A percentile compares a stretch with the other conserved stretches of the same genome.
Evolutionary conservation across 2,113 vertebrate genomes (phyloP).

Genomic region (Phalacrocorax brasilianus): DNA sequence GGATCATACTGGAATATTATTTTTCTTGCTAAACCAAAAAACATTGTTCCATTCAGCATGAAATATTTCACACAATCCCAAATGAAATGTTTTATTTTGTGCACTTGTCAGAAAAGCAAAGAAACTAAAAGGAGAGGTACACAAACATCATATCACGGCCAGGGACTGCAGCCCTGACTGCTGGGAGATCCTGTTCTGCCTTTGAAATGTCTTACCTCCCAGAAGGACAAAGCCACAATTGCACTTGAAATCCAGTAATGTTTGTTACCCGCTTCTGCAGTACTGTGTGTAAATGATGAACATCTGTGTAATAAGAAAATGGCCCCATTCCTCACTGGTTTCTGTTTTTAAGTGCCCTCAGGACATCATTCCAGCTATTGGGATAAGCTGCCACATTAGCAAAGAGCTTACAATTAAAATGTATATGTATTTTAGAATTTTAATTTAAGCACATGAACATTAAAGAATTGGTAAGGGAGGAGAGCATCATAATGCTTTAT

Average conservation of each 20-base stretch:
- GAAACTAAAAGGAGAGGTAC: neutral
- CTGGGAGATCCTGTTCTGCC: neutral
- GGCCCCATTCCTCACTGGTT: neutral
- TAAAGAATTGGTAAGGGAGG: neutral
- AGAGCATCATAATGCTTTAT: neutral
- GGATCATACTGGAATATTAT: neutral
- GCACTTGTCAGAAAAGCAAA: neutral
- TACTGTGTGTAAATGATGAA: neutral
- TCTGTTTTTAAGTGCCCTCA: neutral
- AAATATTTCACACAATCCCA: neutral
- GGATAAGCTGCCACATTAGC: neutral
- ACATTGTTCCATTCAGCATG: neutral
- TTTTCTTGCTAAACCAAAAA: constrained; percentile 14
- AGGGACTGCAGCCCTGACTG: neutral
- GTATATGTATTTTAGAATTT: neutral
- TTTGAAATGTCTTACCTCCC: neutral
- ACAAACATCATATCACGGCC: neutral
- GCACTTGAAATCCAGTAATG: neutral
- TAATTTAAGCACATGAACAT: neutral
- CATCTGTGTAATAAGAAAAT: neutral
- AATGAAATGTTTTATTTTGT: neutral
- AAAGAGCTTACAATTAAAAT: neutral
- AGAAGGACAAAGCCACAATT: neutral
- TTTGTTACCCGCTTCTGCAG: neutral
- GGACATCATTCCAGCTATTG: neutral